A percentile compares a stretch with the other conserved stretches of the same genome.
Evolutionary conservation across 2,888 invertebrate species (phyloP).

Genomic region (Drosophila anomalipes): DNA sequence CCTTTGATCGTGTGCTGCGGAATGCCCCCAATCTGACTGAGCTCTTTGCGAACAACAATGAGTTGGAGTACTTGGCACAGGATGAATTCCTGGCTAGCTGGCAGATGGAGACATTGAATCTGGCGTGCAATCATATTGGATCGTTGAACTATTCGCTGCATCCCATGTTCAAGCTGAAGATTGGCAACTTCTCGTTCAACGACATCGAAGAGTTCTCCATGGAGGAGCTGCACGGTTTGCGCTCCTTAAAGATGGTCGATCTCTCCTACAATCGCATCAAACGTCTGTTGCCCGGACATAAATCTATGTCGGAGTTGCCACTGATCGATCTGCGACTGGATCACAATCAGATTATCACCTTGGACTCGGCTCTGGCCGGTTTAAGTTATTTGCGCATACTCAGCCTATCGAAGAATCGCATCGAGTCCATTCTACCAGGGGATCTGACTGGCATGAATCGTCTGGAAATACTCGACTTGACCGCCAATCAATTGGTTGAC

Average conservation of each 20-base stretch:
- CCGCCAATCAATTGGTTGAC: conserved; percentile 91
- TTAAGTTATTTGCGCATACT: conserved; percentile 90
- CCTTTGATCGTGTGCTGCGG: conserved; percentile 90
- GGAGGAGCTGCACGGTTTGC: conserved; percentile 91
- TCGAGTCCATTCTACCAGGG: conserved; percentile 90
- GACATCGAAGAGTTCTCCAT: conserved; percentile 91
- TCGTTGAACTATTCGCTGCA: conserved; percentile 90
- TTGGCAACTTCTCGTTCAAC: conserved; percentile 92
- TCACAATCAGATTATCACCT: conserved; percentile 89
- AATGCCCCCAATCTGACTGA: conserved; percentile 89
- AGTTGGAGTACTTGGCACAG: conserved; percentile 90
- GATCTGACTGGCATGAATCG: conserved; percentile 92
- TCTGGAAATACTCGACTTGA: conserved; percentile 91
- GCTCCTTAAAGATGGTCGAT: conserved; percentile 90
- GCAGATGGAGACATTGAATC: conserved; percentile 89
- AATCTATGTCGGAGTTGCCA: conserved; percentile 91
- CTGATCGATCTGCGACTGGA: conserved; percentile 90
- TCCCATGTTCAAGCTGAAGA: conserved; percentile 89
- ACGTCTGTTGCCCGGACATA: conserved; percentile 89
- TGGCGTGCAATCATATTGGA: conserved; percentile 90
- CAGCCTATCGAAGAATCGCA: conserved; percentile 91
- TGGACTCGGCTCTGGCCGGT: conserved; percentile 92
- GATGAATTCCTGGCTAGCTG: conserved; percentile 92
- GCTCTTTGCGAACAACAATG: conserved; percentile 90
- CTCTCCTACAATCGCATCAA: conserved; percentile 91